Base-by-base conservation (phyloP, 1,140 invertebrate genomes). In the Nasonia vitripennis region DNA sequence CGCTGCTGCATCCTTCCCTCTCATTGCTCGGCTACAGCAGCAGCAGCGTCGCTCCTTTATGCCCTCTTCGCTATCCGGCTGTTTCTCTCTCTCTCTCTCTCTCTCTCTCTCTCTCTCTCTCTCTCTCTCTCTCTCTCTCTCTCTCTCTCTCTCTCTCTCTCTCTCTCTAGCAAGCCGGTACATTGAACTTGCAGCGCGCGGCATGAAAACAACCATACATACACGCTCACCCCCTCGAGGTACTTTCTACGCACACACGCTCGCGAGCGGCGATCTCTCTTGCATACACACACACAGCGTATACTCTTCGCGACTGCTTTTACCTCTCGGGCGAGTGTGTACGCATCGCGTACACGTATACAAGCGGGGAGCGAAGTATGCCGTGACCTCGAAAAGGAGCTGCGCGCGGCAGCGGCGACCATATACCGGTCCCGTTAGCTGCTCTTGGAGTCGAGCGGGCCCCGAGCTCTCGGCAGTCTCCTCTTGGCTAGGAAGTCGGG, bases 401-500 rank as follows among this genome's bases (percentile, higher is more conserved):
- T 7, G 17, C 6, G 34, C 88, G 62, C 34, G 17, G 55, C 20
- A 51, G 55, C 68, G 20, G 67, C 68, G 67, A 34, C 3, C 7
- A 7, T 62, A 48, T 27, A 45, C 75, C 90, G 88, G 89, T 93
- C 89, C 92, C 92, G 92, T 93, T 93, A 93, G 90, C 87, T 83
- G 88, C 90, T 83, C 90, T 31, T 7, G 37, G 45, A 48, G 68
- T 71, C 80, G 73, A 48, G 12, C 74, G 27, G 17, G 90, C 88
- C 89, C 87, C 90, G 87, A 87, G 88, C 88, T 89, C 55, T 4
- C 88, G 88, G 90, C 89, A 88, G 89, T 89, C 87, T 89, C 90
- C 91, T 92, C 91, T 91, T 90, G 90, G 91, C 90, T 90, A 88
- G 84, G 89, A 90, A 92, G 91, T 91, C 91, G 89, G 91, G 89